Conservation (phyloP, 2,888 invertebrate species). For the Aleiodes alternator region DNA sequence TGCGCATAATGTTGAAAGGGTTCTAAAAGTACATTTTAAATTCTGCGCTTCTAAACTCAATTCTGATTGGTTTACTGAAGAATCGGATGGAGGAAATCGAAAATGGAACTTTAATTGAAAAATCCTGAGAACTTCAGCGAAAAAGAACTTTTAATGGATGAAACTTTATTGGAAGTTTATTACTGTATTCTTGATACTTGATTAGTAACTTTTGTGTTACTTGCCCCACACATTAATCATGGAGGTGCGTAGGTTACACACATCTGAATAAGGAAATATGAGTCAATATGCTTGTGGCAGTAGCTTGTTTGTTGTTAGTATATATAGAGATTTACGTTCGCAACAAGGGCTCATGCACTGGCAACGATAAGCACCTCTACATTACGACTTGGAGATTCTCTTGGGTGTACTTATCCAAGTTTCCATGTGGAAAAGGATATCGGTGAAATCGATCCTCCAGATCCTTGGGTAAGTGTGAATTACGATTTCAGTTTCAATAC, state of each 20-base stretch:
- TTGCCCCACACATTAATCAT: too few relatives aligned
- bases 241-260: background rate
- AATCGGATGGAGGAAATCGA: too few relatives aligned
- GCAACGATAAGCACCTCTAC: conserved; percentile 29
- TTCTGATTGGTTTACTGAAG: too few relatives aligned
- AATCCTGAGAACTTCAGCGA: too few relatives aligned
- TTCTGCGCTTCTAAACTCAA: too few relatives aligned
- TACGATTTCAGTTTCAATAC: conserved; percentile 47
- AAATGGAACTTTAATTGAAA: too few relatives aligned
- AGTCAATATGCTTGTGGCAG: background rate
- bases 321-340: conserved; percentile 15
- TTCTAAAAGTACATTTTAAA: too few relatives aligned
- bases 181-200: too few relatives aligned
- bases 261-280: background rate
- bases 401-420: conserved; percentile 45
- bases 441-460: conserved; percentile 51
- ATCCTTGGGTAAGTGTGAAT: conserved; percentile 56
- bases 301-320: background rate
- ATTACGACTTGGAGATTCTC: conserved; percentile 46
- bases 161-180: too few relatives aligned
- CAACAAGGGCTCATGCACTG: conserved; percentile 3
- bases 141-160: too few relatives aligned
- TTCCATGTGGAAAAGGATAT: conserved; percentile 48
- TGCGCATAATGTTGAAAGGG: too few relatives aligned
- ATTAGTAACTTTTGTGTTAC: too few relatives aligned